Evolutionary conservation across 2,797 vertebrate genomes (phyloP).

Genomic region (Xenopus petersii): DNA sequence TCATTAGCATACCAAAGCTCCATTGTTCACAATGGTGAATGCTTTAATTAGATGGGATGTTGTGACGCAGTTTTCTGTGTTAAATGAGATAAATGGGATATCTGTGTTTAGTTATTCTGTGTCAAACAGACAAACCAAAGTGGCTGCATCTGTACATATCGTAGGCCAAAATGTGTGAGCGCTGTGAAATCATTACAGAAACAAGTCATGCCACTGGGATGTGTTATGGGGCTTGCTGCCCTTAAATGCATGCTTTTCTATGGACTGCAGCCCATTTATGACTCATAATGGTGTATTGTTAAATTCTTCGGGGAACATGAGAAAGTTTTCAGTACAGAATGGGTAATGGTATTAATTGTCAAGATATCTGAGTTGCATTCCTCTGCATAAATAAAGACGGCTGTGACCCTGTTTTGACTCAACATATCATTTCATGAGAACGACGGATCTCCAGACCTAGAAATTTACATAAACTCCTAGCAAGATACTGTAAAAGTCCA

Average conservation of each 20-base stretch:
- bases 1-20: too few relatives aligned
- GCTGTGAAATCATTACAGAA: slow-evolving; percentile 58
- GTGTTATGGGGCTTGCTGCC: slow-evolving; percentile 55
- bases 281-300: slow-evolving; percentile 75
- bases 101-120: too few relatives aligned
- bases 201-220: slow-evolving; percentile 57
- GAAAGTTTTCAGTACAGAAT: slow-evolving; percentile 58
- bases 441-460: background rate
- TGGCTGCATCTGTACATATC: too few relatives aligned
- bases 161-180: slow-evolving; percentile 51
- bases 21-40: too few relatives aligned
- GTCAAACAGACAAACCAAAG: too few relatives aligned
- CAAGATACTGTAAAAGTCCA: background rate
- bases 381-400: slow-evolving; percentile 65
- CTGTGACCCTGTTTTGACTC: slow-evolving; percentile 53
- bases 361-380: slow-evolving; percentile 53
- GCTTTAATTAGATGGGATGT: too few relatives aligned
- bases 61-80: too few relatives aligned
- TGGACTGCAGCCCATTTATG: slow-evolving; percentile 66
- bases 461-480: background rate
- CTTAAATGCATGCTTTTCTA: slow-evolving; percentile 66
- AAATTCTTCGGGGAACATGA: slow-evolving; percentile 64
- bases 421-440: slow-evolving; percentile 54
- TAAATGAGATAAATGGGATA: too few relatives aligned
- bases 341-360: slow-evolving; percentile 67